Conservation (phyloP, 2,797 vertebrate genomes). For the Arctocebus calabarensis region DNA sequence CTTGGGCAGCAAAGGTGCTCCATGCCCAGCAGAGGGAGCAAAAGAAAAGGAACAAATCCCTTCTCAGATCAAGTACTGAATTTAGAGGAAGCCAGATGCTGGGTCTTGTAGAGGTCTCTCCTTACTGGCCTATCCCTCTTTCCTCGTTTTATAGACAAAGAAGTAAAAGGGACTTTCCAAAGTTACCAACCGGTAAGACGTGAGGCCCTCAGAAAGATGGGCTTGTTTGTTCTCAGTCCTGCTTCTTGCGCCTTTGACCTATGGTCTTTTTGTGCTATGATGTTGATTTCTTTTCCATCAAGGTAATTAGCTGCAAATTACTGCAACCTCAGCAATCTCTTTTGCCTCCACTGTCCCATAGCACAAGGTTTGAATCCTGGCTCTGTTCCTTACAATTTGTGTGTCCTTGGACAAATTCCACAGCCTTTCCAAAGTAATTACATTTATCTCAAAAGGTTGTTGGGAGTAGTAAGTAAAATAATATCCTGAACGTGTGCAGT, state of each 20-base stretch:
- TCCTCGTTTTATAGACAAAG: background rate
- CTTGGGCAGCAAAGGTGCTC: background rate
- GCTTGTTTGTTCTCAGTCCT: background rate
- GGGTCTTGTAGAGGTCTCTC: background rate
- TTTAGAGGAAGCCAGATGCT: background rate
- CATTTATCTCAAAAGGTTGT: background rate
- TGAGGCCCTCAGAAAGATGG: background rate
- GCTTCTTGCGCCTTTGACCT: background rate
- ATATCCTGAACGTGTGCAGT: background rate
- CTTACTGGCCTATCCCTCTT: no score
- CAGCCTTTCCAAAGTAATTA: background rate
- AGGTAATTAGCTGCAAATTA: background rate
- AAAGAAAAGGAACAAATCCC: conserved; percentile 52
- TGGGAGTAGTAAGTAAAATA: background rate
- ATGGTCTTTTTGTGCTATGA: background rate
- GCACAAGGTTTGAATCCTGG: background rate
- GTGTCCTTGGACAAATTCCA: background rate
- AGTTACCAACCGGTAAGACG: background rate
- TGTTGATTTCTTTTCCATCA: background rate
- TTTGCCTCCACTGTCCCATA: background rate
- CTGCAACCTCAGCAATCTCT: background rate
- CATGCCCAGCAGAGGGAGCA: conserved; percentile 75
- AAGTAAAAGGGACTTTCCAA: background rate
- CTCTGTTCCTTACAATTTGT: background rate
- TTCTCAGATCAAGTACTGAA: background rate